phyloP scores from a whole-genome alignment of 2,113 vertebrate genomes.

The Amazona vittata region DNA sequence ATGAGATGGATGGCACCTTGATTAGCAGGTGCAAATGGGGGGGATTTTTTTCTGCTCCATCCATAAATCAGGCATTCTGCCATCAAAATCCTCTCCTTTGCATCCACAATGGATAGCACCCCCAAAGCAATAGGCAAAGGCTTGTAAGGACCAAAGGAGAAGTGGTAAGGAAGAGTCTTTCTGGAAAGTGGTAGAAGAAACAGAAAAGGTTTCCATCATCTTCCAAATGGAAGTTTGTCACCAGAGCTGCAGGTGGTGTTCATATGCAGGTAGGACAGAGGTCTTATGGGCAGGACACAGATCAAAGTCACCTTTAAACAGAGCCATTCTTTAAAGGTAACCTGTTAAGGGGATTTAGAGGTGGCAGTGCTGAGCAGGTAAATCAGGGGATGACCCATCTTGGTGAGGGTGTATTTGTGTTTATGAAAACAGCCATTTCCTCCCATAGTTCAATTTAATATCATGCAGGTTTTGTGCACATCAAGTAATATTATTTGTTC shows the following conservation, averaged over 20 bases:
- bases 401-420: not conserved
- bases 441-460: not conserved
- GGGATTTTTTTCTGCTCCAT: not conserved
- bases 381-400: slow-evolving; percentile 18
- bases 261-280: not conserved
- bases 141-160: not conserved
- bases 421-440: slow-evolving; percentile 2
- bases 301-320: slow-evolving; percentile 9
- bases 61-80: slow-evolving; percentile 35
- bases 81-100: not conserved
- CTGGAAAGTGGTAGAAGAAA: not conserved
- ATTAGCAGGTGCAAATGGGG: slow-evolving; percentile 52
- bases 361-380: slow-evolving; percentile 7
- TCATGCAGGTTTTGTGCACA: slow-evolving; percentile 10
- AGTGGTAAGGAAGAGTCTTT: not conserved
- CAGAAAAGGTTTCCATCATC: not conserved
- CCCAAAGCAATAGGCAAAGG: not conserved
- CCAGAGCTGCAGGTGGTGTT: slow-evolving; percentile 4
- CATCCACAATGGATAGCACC: not conserved
- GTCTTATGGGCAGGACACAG: not conserved
- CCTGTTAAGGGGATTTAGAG: slow-evolving; percentile 5
- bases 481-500: slow-evolving; percentile 46
- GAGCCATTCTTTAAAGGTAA: not conserved
- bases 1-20: slow-evolving; percentile 67
- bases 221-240: slow-evolving; percentile 32